Evolutionary conservation across 1,140 invertebrate genomes (phyloP).

Genomic region (Caenorhabditis remanei): DNA sequence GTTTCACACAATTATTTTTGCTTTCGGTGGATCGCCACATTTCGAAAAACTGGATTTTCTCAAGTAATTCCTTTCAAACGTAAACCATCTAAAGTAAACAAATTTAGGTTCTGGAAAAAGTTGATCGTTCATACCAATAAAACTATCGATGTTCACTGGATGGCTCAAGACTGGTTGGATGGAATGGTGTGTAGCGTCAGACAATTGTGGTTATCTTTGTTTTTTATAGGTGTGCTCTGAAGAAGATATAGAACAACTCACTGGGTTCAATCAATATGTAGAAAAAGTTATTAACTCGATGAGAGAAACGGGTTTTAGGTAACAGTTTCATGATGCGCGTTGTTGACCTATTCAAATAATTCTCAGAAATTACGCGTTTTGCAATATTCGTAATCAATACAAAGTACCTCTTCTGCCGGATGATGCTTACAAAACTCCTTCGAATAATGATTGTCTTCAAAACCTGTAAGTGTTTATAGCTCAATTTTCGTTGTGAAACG

Average conservation of each 20-base stretch:
- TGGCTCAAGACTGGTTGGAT: conserved; percentile 36
- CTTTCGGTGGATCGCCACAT: conserved; percentile 1
- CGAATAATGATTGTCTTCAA: background rate
- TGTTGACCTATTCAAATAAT: background rate
- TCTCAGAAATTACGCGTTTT: conserved; percentile 14
- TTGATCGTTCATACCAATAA: background rate
- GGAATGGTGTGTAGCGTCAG: background rate
- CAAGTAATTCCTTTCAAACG: background rate
- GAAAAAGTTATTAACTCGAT: background rate
- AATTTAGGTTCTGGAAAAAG: conserved; percentile 25
- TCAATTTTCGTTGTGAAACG: background rate
- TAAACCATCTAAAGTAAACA: background rate
- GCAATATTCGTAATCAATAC: conserved; percentile 4
- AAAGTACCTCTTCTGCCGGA: background rate
- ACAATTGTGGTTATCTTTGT: background rate
- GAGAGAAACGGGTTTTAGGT: background rate
- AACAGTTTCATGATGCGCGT: background rate
- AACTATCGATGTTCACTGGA: conserved; percentile 16
- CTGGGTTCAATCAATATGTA: background rate
- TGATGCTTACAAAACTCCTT: no score
- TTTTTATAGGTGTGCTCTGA: background rate
- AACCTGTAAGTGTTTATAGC: background rate
- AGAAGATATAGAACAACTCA: background rate
- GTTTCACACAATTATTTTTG: conserved; percentile 40
- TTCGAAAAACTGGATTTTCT: conserved; percentile 10